Evolutionary conservation across 2,888 invertebrate genomes (phyloP).

Genomic region (Lamellibrachia satsuma): DNA sequence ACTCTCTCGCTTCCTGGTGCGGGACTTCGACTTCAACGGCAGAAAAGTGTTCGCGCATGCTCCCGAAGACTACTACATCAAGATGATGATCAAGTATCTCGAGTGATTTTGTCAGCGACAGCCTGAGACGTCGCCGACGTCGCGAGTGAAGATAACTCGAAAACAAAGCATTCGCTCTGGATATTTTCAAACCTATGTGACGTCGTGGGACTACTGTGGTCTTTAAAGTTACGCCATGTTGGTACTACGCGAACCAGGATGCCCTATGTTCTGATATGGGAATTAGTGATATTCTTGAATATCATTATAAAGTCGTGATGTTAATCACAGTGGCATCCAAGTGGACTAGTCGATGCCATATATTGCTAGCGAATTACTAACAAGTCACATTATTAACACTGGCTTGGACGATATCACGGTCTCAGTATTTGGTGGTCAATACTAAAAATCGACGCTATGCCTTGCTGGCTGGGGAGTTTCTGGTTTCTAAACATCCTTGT

Average conservation of each 20-base stretch:
- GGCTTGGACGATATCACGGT: background rate
- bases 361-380: background rate
- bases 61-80: slow-evolving; percentile 37
- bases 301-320: too few species aligned
- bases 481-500: background rate
- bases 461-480: too few species aligned
- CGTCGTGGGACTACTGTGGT: background rate
- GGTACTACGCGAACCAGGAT: too few species aligned
- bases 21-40: slow-evolving; percentile 34
- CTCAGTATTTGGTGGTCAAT: background rate
- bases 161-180: background rate
- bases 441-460: background rate
- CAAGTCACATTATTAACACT: background rate
- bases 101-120: background rate
- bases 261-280: too few species aligned
- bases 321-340: too few species aligned
- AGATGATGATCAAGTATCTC: slow-evolving; percentile 35
- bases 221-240: background rate
- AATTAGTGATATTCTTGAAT: background rate
- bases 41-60: slow-evolving; percentile 35
- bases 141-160: background rate
- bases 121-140: background rate
- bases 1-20: slow-evolving; percentile 29
- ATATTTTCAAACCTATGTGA: too few species aligned
- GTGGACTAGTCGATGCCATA: background rate